A percentile compares a stretch with the other conserved stretches of the same genome.
Conservation (phyloP, 2,113 vertebrate genomes). For the Recurvirostra avosetta region DNA sequence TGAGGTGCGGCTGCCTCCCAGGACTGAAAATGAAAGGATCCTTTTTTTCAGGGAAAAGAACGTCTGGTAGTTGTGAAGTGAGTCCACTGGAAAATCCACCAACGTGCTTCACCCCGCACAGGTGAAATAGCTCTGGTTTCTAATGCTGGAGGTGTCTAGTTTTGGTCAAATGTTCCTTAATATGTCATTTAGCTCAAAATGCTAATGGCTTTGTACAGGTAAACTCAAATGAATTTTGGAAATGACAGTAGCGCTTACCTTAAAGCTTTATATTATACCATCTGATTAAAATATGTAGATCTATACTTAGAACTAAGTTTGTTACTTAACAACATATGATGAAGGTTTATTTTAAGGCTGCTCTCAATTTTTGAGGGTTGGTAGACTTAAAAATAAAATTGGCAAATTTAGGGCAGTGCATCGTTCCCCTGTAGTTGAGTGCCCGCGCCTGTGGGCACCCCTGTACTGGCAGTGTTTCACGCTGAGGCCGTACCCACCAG, state of each 20-base stretch:
- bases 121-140: background rate
- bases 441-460: background rate
- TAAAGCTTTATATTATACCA: background rate
- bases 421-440: background rate
- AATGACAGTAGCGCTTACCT: background rate
- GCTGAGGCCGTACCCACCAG: background rate
- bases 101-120: constrained; percentile 5
- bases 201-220: background rate
- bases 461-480: background rate
- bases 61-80: constrained; percentile 39
- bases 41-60: background rate
- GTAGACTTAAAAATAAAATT: background rate
- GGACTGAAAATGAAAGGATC: background rate
- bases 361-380: background rate
- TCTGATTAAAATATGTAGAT: background rate
- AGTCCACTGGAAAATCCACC: constrained; percentile 16
- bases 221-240: background rate
- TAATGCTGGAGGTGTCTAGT: background rate
- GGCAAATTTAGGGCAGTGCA: background rate
- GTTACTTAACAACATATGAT: background rate
- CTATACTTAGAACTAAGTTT: constrained; percentile 8
- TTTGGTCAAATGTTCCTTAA: background rate
- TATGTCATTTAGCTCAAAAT: background rate
- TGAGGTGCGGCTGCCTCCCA: background rate
- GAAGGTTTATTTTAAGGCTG: background rate